phyloP scores from a whole-genome alignment of 2,113 vertebrate genomes.

The Microtus montanus region DNA sequence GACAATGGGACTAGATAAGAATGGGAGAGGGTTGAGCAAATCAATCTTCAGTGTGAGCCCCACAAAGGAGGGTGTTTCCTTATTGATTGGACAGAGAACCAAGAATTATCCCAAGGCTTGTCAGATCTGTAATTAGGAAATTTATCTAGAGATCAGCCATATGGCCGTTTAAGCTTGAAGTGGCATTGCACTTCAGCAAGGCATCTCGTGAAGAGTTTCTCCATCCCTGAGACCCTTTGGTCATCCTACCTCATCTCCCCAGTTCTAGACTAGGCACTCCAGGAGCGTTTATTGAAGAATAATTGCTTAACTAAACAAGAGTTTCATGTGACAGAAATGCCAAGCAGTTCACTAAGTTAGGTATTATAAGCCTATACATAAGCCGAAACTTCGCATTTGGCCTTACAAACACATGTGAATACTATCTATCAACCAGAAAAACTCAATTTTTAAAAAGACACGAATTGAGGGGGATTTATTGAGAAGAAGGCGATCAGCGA shows the following conservation, averaged over 20 bases:
- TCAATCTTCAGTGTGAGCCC: not conserved
- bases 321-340: not conserved
- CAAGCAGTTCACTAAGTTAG: not conserved
- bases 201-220: not conserved
- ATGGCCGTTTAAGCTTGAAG: not conserved
- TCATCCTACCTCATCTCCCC: not conserved
- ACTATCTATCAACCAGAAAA: not conserved
- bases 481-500: not conserved
- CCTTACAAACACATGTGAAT: not conserved
- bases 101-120: conserved; percentile 37
- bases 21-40: not conserved
- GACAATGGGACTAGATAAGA: not conserved
- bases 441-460: not conserved
- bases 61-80: not conserved
- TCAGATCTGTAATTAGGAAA: conserved; percentile 56
- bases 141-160: conserved; percentile 56
- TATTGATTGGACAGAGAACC: conserved; percentile 24
- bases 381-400: not conserved
- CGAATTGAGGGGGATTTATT: not conserved
- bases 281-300: conserved; percentile 13
- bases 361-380: not conserved
- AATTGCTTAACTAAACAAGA: not conserved
- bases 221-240: not conserved
- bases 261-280: not conserved
- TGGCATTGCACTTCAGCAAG: conserved; percentile 5